Evolutionary conservation across 2,888 invertebrate genomes (phyloP).

Genomic region (Junonia oenone): DNA sequence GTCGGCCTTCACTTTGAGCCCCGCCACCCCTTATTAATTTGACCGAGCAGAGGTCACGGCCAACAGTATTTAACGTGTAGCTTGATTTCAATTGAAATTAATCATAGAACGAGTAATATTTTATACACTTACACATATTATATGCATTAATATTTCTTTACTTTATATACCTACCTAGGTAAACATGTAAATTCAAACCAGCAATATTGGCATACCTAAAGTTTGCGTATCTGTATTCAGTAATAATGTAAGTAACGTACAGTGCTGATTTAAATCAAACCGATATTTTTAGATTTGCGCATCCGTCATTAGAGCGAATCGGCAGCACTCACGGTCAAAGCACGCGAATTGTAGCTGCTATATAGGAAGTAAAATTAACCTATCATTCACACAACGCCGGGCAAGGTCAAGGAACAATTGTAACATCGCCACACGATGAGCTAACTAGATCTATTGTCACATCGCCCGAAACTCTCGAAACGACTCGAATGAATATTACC

Average conservation of each 20-base stretch:
- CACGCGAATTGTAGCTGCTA: constrained; percentile 12
- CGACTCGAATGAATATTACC: neutral
- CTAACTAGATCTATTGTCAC: constrained; percentile 3
- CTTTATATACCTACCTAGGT: too few species aligned
- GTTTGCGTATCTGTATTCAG: neutral
- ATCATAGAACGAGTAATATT: constrained; percentile 1
- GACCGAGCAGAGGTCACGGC: constrained; percentile 72
- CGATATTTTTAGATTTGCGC: constrained; percentile 20
- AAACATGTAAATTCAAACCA: neutral
- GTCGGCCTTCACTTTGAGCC: constrained; percentile 48
- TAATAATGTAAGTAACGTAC: neutral
- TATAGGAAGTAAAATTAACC: constrained; percentile 29
- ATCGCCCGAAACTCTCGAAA: constrained; percentile 11
- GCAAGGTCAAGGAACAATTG: constrained; percentile 28
- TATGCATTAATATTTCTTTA: neutral
- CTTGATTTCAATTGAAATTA: constrained; percentile 22
- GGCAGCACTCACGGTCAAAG: constrained; percentile 20
- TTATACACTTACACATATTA: neutral
- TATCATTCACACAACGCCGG: constrained; percentile 22
- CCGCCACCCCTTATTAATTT: constrained; percentile 41
- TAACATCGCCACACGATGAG: constrained; percentile 15
- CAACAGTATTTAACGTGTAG: constrained; percentile 49
- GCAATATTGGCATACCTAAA: neutral
- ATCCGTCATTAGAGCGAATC: constrained; percentile 19
- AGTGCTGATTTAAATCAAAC: constrained; percentile 4